Base-by-base conservation (phyloP, 2,113 vertebrate genomes). In the Podarcis raffonei region DNA sequence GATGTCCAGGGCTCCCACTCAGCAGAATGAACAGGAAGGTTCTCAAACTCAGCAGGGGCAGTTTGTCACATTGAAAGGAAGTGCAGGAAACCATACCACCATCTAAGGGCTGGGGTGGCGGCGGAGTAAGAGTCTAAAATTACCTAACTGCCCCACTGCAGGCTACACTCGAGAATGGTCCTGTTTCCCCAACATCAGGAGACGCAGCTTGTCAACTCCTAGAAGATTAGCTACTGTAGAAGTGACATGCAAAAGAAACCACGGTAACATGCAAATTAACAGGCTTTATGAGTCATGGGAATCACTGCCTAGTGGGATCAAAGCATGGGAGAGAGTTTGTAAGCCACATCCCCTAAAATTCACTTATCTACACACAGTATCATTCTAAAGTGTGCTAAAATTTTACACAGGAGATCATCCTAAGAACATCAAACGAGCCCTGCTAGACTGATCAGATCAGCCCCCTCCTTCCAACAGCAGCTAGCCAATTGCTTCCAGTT, bases 231-330 rank as follows among this genome's bases (percentile, higher is more conserved):
- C 53, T 59, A 75, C 25, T 75, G 35, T 85, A 35, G 48, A 42
- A 62, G 72, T 62, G 32, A n/a, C 32, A 59, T 65, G 84, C 72
- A 65, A 65, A 39, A 37, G 32, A 42, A 11, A 30, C 76, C 65
- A 18, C 57, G 85, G 85, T 53, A 80, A 80, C 62, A 80, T 87
- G 76, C 76, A 87, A 79, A 87, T 80, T 42, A 57, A 39, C 30
- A n/a, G 62, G 39, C 75, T 87, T 87, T 87, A 69, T 80, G 85
- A 80, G 65, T 80, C 76, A 87, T 53, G 18, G 75, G 62, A n/a
- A 68, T 86, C 13, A 77, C 27, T 86, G 2, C 79, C 20, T 48
- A 22, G 20, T 79, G 76, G 30, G 39, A n/a, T 79, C 37, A 79
- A 69, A 20, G n/a, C 30, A 68, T 18, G 39, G 76, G 81, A 62